Conservation (phyloP, 2,888 invertebrate genomes). For the Hydroisotoma schaefferi region DNA sequence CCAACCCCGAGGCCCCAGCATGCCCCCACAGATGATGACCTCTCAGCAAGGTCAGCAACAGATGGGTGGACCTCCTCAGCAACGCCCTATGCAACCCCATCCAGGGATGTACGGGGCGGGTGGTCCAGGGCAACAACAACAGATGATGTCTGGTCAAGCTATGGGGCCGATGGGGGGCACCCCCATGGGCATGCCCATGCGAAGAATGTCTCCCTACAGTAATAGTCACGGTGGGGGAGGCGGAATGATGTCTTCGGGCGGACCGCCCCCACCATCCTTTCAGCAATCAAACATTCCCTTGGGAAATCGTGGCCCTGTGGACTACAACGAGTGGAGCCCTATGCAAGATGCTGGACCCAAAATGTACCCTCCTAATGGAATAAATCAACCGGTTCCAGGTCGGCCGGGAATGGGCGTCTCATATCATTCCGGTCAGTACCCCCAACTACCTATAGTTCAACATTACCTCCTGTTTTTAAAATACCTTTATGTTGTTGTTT, state of each 20-base stretch:
- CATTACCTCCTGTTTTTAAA: no score
- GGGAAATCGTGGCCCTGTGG: background rate
- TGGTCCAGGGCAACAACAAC: constrained; percentile 9
- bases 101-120: constrained; percentile 14
- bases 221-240: constrained; percentile 2
- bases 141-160: constrained; percentile 5
- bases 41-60: constrained; percentile 15
- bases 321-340: constrained; percentile 9
- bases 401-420: constrained; percentile 8
- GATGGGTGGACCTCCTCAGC: constrained; percentile 14
- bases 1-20: constrained; percentile 13
- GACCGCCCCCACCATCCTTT: background rate
- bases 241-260: background rate
- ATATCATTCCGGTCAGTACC: constrained; percentile 12
- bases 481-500: background rate
- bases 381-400: constrained; percentile 14
- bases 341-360: constrained; percentile 24
- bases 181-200: constrained; percentile 22
- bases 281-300: constrained; percentile 1
- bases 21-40: constrained; percentile 29
- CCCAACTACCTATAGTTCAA: no score
- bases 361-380: constrained; percentile 22
- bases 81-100: constrained; percentile 19
- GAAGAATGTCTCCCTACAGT: constrained; percentile 22
- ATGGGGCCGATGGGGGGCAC: constrained; percentile 12